Evolutionary conservation across 2,888 invertebrate genomes (phyloP).

Genomic region (Parascotia fuliginaria): DNA sequence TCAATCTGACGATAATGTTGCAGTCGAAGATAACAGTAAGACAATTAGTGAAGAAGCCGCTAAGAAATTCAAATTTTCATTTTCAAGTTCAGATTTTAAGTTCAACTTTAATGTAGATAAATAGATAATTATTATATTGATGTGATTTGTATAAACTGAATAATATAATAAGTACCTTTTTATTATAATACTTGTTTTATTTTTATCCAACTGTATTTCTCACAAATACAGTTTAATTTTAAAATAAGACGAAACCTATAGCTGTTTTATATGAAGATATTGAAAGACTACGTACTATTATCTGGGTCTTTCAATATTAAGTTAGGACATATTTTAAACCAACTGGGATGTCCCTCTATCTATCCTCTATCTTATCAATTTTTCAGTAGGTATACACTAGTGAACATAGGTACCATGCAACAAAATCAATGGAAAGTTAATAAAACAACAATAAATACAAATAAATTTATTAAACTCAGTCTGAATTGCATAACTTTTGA

Average conservation of each 20-base stretch:
- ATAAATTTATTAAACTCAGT: not conserved
- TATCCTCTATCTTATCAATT: too few species aligned
- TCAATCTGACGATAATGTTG: constrained; percentile 30
- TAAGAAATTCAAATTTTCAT: constrained; percentile 70
- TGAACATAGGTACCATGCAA: too few species aligned
- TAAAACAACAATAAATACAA: not conserved
- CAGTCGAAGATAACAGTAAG: constrained; percentile 34
- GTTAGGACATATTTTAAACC: too few species aligned
- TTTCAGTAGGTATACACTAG: too few species aligned
- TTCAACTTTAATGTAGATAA: constrained; percentile 87
- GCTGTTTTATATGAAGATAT: too few species aligned
- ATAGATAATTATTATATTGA: constrained; percentile 40
- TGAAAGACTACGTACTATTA: too few species aligned
- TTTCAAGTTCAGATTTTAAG: constrained; percentile 85
- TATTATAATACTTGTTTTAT: not conserved
- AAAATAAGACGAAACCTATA: too few species aligned
- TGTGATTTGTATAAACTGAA: constrained; percentile 25
- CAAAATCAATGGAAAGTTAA: too few species aligned
- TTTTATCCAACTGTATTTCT: not conserved
- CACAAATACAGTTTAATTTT: too few species aligned
- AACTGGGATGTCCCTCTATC: too few species aligned
- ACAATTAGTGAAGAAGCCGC: constrained; percentile 38
- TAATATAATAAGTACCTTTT: constrained; percentile 27
- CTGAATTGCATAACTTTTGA: constrained; percentile 53
- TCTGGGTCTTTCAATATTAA: too few species aligned